Percentiles rank a stretch among this genome's conserved stretches.
Conservation (phyloP, 2,113 vertebrate species). For the Calypte anna region DNA sequence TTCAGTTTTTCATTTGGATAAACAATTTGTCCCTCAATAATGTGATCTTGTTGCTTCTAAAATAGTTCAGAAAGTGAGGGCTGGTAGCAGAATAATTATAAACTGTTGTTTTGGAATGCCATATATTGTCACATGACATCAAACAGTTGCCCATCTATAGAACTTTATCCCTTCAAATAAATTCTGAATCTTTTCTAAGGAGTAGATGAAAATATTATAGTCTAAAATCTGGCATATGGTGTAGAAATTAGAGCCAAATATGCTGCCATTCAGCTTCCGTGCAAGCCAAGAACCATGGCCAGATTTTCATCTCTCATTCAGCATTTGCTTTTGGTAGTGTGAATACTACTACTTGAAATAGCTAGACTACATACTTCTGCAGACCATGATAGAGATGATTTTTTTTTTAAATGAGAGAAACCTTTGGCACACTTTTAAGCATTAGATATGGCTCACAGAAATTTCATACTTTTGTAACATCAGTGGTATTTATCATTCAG, state of each 20-base stretch:
- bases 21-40: not conserved
- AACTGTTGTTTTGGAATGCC: not conserved
- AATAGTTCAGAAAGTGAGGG: not conserved
- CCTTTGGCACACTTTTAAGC: not conserved
- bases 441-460: not conserved
- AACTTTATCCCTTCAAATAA: not conserved
- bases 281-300: not conserved
- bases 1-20: not conserved
- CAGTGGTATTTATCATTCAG: not conserved
- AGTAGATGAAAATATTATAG: not conserved
- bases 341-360: not conserved
- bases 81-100: not conserved
- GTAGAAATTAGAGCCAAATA: not conserved
- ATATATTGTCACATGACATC: not conserved
- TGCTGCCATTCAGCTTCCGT: not conserved
- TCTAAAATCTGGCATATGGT: not conserved
- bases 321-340: not conserved
- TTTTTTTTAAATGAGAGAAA: not conserved
- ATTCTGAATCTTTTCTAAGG: not conserved
- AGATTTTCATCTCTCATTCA: not conserved
- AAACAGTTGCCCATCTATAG: not conserved
- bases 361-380: fast-evolving
- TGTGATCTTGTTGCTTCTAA: not conserved
- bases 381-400: not conserved
- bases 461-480: not conserved